Base-by-base conservation (phyloP, 2,888 invertebrate species). In the Epinotia nisella region DNA sequence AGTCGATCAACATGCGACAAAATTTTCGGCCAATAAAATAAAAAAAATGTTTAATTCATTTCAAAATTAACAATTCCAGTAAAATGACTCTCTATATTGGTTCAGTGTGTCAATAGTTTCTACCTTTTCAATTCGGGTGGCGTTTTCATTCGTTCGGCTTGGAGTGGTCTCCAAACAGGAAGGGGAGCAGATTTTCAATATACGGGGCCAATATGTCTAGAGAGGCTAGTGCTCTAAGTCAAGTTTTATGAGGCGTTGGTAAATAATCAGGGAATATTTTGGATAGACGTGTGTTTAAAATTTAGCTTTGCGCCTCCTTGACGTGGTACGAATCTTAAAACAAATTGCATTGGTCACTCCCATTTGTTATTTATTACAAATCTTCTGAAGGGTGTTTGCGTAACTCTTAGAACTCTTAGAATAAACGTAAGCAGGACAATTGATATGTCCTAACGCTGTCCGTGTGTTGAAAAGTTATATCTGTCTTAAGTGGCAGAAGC, bases 221-320 rank as follows among this genome's bases (percentile, higher is more conserved):
- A 75, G 77, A 53, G 65, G 56, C 67, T 55, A 60, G 41, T 41
- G 61, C 69, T 74, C 70, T 79, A 79, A 79, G 78, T 75, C 78
- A 71, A 75, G 74, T 77, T 79, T 78, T 79, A 79, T 79, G 78
- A 79, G 72, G 58, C 70, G 64, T 61, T 29, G 53, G 62, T 75
- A 78, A 78, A 77, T 71, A 76, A 58, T 62, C 65, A 29, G 51
- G 53, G n/a, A n/a, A 59, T 45, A 29, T 71, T 67, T 66, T 67
- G 19, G 60, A 66, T 66, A 71, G 71, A 60, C 15, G 24, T 15
- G 49, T 17, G 49, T 69, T 76, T 69, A 56, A 64, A 72, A 59
- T 55, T 67, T 64, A 21, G n/a, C 62, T 65, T 51, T 64, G 19
- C 15, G 51, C 11, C 15, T 58, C 15, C 21, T 35, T 45, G 60